Conservation (phyloP, 2,113 vertebrate genomes). For the Bombycilla garrulus region DNA sequence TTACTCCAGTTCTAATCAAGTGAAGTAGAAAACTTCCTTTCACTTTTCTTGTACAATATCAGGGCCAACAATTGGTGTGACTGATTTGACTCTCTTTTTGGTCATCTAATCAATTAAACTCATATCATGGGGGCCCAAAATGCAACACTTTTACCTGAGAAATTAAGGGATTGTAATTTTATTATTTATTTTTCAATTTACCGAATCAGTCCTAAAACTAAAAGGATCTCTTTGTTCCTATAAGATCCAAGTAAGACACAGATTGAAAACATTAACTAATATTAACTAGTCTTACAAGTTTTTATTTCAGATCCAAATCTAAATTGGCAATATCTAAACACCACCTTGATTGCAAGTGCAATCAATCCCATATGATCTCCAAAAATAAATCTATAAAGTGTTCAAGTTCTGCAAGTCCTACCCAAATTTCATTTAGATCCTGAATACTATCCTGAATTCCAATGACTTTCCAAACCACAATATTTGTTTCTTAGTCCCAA, state of each 20-base stretch:
- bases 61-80: neutral
- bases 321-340: neutral
- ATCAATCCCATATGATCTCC: rapidly evolving
- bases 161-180: neutral
- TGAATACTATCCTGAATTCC: neutral
- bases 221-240: neutral
- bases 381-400: neutral
- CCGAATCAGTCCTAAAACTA: neutral
- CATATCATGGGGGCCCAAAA: neutral
- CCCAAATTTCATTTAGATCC: neutral
- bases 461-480: neutral
- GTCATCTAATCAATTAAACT: neutral
- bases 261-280: neutral
- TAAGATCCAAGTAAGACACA: neutral
- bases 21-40: neutral
- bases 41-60: neutral
- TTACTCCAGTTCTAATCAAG: neutral
- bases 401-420: neutral
- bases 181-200: neutral
- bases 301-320: neutral
- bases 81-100: neutral
- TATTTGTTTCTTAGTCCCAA: neutral
- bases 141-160: neutral
- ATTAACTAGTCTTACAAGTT: neutral
- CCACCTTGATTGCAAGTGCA: neutral